Conservation (phyloP, 2,113 vertebrate genomes). For the Archocentrus centrarchus region DNA sequence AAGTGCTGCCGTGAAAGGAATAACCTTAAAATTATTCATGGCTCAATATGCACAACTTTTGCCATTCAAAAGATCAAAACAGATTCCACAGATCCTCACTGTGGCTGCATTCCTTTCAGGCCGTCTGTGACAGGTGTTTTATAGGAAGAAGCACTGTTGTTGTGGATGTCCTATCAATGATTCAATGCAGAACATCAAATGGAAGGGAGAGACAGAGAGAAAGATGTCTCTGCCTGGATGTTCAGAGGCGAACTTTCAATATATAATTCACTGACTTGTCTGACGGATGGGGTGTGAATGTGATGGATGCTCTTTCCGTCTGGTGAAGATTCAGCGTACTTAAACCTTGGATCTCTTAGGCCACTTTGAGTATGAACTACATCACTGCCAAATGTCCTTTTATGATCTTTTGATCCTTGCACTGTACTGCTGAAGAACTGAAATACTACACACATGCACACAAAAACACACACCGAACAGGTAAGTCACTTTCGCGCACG, state of each 20-base stretch:
- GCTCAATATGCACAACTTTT: slow-evolving; percentile 38
- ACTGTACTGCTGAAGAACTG: not conserved
- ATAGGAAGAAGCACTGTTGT: slow-evolving; percentile 73
- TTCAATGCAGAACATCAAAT: slow-evolving; percentile 78
- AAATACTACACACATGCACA: not conserved
- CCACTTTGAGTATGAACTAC: slow-evolving; percentile 41
- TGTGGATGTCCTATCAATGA: slow-evolving; percentile 82
- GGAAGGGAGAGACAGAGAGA: slow-evolving; percentile 62
- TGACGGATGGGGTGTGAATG: slow-evolving; percentile 64
- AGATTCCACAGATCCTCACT: slow-evolving; percentile 11
- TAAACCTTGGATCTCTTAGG: slow-evolving; percentile 43
- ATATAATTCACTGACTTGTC: slow-evolving; percentile 80
- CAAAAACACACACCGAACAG: not conserved
- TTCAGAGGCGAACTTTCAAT: slow-evolving; percentile 67
- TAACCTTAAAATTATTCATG: not conserved
- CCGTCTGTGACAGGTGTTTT: slow-evolving; percentile 77
- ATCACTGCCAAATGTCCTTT: slow-evolving; percentile 38
- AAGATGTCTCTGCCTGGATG: slow-evolving; percentile 70
- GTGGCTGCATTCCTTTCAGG: slow-evolving; percentile 54
- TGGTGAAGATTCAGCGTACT: slow-evolving; percentile 50
- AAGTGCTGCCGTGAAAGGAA: not conserved
- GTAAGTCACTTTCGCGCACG: not conserved
- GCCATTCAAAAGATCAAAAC: slow-evolving; percentile 56
- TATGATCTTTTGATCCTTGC: slow-evolving; percentile 52
- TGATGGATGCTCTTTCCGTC: slow-evolving; percentile 63